A percentile compares a stretch with the other conserved stretches of the same genome.
phyloP scores from a whole-genome alignment of 2,888 invertebrate species.

The Proisotoma minuta region DNA sequence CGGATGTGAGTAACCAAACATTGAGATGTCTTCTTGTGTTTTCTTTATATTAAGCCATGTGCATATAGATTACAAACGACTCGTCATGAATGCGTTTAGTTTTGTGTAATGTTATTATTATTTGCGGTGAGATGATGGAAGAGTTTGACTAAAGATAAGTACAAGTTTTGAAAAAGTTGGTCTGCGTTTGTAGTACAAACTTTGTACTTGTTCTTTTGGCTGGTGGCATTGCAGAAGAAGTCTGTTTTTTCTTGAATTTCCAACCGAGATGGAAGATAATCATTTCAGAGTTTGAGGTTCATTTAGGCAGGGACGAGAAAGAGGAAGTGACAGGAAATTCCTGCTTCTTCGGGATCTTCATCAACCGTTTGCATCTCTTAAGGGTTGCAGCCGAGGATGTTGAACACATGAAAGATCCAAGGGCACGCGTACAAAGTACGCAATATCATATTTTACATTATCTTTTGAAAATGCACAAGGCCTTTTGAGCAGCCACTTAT shows the following conservation, averaged over 20 bases:
- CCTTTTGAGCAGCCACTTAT: constrained; percentile 4
- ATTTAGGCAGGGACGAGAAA: constrained; percentile 5
- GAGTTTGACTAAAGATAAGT: no score
- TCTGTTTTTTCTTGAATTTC: constrained; percentile 6
- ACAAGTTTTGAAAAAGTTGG: no score
- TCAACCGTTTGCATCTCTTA: neutral
- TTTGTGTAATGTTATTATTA: no score
- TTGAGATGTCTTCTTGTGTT: no score
- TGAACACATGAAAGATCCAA: constrained; percentile 42
- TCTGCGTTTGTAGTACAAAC: no score
- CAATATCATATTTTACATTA: neutral
- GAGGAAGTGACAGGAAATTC: constrained; percentile 14
- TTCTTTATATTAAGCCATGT: no score
- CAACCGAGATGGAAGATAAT: constrained; percentile 12
- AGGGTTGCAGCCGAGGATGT: constrained; percentile 25
- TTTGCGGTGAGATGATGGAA: no score
- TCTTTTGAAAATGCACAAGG: constrained; percentile 8
- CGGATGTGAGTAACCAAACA: no score
- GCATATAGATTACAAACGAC: no score
- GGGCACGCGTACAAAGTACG: constrained; percentile 42
- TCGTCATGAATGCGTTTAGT: no score
- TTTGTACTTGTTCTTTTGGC: constrained; percentile 1
- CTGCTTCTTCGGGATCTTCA: constrained; percentile 4
- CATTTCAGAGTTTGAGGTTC: neutral
- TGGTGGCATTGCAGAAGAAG: neutral